phyloP scores from a whole-genome alignment of 2,113 vertebrate species.

The Pollimyrus isidori region DNA sequence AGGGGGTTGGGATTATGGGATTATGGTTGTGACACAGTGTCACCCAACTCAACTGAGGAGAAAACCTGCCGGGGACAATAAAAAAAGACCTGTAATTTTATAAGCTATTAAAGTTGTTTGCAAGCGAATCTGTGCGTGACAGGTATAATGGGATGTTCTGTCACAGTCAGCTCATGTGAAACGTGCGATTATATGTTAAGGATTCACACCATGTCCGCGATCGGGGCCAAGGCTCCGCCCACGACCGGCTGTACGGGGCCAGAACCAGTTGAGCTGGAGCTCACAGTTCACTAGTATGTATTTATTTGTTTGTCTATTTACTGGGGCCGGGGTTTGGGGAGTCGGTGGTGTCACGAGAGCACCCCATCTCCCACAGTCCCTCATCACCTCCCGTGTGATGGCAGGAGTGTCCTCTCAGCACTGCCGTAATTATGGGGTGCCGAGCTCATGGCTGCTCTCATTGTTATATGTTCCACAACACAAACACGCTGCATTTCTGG shows the following conservation, averaged over 20 bases:
- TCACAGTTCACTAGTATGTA: not conserved
- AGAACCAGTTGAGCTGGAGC: not conserved
- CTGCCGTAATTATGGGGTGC: not conserved
- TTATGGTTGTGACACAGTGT: not conserved
- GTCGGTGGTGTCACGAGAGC: not conserved
- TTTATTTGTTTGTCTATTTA: not conserved
- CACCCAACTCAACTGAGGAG: not conserved
- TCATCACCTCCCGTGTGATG: not conserved
- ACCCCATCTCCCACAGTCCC: not conserved
- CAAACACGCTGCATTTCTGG: not conserved
- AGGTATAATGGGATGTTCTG: not conserved
- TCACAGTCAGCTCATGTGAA: not conserved
- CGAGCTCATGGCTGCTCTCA: not conserved
- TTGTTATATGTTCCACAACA: not conserved
- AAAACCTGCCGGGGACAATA: not conserved
- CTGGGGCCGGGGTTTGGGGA: not conserved
- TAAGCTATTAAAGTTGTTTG: not conserved
- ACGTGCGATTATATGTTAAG: not conserved
- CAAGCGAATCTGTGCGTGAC: not conserved
- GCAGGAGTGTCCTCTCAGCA: not conserved
- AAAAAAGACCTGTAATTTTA: not conserved
- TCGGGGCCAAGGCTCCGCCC: not conserved
- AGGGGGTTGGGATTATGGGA: not conserved
- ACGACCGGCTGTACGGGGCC: not conserved
- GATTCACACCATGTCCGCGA: not conserved